These are phyloP conservation scores for Grammomys dolichurus DNA, from an alignment of 2,113 vertebrate species.

Conservation along the genomic window DNA sequence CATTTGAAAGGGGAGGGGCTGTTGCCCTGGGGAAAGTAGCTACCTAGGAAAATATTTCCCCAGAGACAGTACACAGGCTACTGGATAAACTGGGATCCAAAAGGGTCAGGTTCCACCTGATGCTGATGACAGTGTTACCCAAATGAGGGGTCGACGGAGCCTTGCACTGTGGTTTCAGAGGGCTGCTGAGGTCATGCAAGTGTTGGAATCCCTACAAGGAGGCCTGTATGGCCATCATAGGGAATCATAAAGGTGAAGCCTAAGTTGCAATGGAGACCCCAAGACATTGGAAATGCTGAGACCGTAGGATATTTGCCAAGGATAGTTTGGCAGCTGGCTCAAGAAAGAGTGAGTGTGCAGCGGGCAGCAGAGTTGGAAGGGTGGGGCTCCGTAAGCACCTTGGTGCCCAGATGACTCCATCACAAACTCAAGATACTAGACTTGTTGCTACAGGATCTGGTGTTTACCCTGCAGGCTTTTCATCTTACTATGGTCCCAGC, in stretches of 20 bases:
- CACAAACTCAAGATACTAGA: background rate
- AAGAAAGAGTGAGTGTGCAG: background rate
- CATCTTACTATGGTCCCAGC: background rate
- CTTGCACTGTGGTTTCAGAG: background rate
- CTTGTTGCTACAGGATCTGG: background rate
- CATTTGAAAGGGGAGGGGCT: background rate
- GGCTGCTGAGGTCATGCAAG: background rate
- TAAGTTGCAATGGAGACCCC: background rate
- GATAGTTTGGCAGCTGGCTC: background rate
- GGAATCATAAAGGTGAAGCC: background rate
- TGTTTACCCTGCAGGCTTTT: background rate
- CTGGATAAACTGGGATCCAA: background rate
- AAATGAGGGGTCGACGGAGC: background rate
- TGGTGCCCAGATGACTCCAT: background rate
- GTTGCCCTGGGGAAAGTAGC: background rate
- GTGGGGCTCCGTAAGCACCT: background rate
- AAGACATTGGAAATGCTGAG: background rate
- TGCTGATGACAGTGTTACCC: background rate
- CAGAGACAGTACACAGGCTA: background rate
- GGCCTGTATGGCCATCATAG: background rate
- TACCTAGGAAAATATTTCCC: background rate
- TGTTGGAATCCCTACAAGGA: background rate
- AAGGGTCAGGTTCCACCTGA: background rate
- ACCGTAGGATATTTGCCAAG: background rate
- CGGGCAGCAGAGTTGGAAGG: background rate